phyloP scores from a whole-genome alignment of 2,797 vertebrate genomes.

The Acrocephalus scirpaceus region DNA sequence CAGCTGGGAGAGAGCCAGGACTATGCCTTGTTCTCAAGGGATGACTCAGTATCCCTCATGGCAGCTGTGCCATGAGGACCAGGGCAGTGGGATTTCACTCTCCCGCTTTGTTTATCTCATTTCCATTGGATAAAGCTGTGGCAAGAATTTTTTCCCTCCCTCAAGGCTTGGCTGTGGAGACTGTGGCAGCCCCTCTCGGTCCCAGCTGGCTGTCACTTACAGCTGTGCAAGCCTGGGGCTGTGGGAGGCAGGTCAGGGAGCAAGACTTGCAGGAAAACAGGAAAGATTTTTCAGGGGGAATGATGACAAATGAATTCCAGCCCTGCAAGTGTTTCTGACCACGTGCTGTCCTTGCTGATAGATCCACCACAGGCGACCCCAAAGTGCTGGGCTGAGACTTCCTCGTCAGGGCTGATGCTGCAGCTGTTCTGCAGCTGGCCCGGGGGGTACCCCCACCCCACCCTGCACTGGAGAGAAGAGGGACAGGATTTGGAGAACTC shows the following conservation, averaged over 20 bases:
- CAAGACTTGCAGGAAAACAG: neutral
- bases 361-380: constrained; percentile 78
- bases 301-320: neutral
- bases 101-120: neutral
- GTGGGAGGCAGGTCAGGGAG: neutral
- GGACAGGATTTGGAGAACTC: constrained; percentile 61
- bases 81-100: neutral
- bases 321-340: neutral
- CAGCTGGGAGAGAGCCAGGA: neutral
- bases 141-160: neutral
- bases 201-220: neutral
- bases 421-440: constrained; percentile 86
- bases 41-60: neutral
- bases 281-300: neutral
- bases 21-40: neutral
- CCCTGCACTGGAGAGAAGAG: constrained; percentile 79
- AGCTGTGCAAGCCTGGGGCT: neutral
- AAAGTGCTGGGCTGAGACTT: constrained; percentile 76
- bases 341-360: constrained; percentile 40
- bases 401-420: constrained; percentile 25
- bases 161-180: neutral
- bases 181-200: neutral
- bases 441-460: constrained; percentile 83
- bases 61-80: neutral
- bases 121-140: neutral